phyloP scores from a whole-genome alignment of 2,113 vertebrate genomes.

The Bambusicola thoracicus region DNA sequence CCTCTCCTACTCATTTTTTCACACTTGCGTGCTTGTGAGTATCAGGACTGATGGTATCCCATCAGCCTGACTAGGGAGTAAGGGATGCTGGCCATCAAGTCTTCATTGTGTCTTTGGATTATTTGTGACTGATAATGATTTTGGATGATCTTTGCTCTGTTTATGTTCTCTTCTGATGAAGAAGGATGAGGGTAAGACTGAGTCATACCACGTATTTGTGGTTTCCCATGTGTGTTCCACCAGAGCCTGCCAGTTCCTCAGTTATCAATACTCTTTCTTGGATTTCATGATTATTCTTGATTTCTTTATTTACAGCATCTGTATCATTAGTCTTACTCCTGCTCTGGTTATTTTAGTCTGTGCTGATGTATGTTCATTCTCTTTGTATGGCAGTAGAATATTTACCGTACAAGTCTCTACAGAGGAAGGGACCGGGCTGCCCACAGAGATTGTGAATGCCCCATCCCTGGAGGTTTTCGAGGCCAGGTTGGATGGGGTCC shows the following conservation, averaged over 20 bases:
- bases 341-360: not conserved
- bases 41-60: not conserved
- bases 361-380: not conserved
- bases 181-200: rapidly evolving
- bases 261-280: not conserved
- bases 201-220: rapidly evolving
- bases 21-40: not conserved
- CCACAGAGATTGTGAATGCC: no score
- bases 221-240: not conserved
- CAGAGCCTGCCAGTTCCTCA: not conserved
- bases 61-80: not conserved
- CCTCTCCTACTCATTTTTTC: not conserved
- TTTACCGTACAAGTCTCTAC: not conserved
- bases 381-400: not conserved
- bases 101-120: not conserved
- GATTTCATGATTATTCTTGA: not conserved
- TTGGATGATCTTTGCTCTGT: not conserved
- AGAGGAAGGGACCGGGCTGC: not conserved
- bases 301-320: not conserved
- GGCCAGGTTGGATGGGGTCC: no score
- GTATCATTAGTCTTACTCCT: not conserved
- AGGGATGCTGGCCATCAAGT: not conserved
- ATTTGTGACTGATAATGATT: not conserved
- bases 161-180: not conserved
- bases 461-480: no score